Base-by-base conservation (phyloP, 2,797 vertebrate genomes). In the Halcyon badia region DNA sequence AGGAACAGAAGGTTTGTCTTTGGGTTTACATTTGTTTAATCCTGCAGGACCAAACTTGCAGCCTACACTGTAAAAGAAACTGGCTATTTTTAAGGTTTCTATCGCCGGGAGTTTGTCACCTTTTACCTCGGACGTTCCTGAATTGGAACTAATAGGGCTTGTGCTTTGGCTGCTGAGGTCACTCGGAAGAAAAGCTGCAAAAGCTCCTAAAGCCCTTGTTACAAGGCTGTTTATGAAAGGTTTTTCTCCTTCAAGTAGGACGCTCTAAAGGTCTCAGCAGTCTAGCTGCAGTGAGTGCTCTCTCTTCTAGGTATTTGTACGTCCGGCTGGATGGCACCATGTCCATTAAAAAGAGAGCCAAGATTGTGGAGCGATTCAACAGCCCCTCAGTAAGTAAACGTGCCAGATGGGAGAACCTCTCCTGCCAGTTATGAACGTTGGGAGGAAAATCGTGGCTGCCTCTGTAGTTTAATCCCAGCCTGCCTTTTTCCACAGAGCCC, bases 321-420 rank as follows among this genome's bases (percentile, higher is more conserved):
- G 99, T 99, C 54, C 98, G 99, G 46, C 97, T 99, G 95, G 99
- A 99, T 2, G 99, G 99, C 81, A 99, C 99, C 3, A 99, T 99
- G 99, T 99, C 99, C 30, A 99, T 99, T 94, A 99, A 99, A 97
- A 99, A 99, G 97, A 98, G 99, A 96, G 99, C 99, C 4, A 99
- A 99, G 96, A 97, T 99, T 7, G 99, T 99, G 91, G 99, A 99
- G 72, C 98, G 97, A 62, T 99, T 99, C 97, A 99, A 99, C 97
- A 98, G 83, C 90, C 98, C 98, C 9, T 99, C 98, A 2, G 99
- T 99, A 98, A 99, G 98, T 97, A 48, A 76, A 22, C 41, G 65
- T 87, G 79, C 42, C 31, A 21, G 24, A 13, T 28, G 4, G 7
- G 9, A 46, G 64, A 64, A 35, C 35, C 30, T 46, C 9, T 57